Base-by-base conservation (phyloP, 2,888 invertebrate genomes). In the Drosophila setosimentum region DNA sequence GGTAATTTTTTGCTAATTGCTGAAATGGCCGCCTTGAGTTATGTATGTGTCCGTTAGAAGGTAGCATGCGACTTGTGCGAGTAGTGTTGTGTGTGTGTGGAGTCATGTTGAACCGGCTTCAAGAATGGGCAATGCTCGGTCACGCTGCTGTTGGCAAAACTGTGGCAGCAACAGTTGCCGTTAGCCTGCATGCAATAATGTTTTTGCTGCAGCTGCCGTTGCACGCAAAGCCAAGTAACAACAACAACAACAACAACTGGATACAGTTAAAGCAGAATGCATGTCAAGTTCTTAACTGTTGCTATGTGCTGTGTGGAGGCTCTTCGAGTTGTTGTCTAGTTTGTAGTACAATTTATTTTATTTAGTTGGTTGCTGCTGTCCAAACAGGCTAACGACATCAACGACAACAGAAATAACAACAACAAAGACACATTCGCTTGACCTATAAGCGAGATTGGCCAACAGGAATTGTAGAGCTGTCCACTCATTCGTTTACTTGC, bases 401-500 rank as follows among this genome's bases (percentile, higher is more conserved):
- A 48, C 71, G 57, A 45, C 72, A 64, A 54, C 58, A 40, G n/a
- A 1, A 67, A 64, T 63, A 64, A 48, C 73, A 76, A 68, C 54
- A 49, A 33, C 57, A 61, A 57, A 68, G 42, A 37, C 69, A 75
- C 58, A 81, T 78, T 71, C 78, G 85, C 82, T 79, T 87, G 89
- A 89, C 89, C 89, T 54, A 87, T 82, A 86, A 87, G 81, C 80
- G 74, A 81, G 83, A 89, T 89, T 89, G 83, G 85, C 82, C 87
- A 89, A 87, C 87, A 81, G 88, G 87, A 87, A 82, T 75, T 76
- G 76, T 70, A 57, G 67, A 60, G 67, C 57, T 57, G 75, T 74
- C 73, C 68, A 54, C 68, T 73, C 66, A 40, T 49, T 49, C 48
- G 40, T 10, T 33, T 40, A 5, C 29, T 8, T 54, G 67, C 62